Percentiles rank a stretch among this genome's conserved stretches.
These are phyloP conservation scores for Chelonoidis abingdonii DNA, from an alignment of 2,113 vertebrate species.

Conservation along the genomic window DNA sequence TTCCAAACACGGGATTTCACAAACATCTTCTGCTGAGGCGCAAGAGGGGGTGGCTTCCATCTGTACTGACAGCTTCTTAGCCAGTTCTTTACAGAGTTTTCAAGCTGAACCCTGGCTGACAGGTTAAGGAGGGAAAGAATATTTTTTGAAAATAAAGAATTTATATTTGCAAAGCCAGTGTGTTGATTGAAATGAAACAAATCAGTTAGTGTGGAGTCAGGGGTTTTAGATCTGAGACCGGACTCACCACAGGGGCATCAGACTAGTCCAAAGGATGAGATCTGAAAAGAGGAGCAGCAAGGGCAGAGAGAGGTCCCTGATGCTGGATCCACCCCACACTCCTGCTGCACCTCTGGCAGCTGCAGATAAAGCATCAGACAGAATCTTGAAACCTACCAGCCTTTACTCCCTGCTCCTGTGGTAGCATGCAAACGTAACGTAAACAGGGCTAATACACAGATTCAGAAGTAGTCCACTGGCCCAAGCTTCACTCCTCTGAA, in stretches of 20 bases:
- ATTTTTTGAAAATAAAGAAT: background rate
- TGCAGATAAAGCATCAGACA: background rate
- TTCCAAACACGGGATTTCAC: slow-evolving; percentile 18
- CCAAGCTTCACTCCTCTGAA: background rate
- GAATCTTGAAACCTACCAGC: background rate
- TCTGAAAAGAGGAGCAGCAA: background rate
- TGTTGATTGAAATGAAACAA: background rate
- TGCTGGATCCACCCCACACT: background rate
- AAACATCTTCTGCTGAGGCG: slow-evolving; percentile 8
- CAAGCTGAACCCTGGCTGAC: background rate
- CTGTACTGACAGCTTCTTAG: background rate
- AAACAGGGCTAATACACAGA: background rate
- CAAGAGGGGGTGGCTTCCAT: background rate
- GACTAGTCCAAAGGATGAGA: background rate
- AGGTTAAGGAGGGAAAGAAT: background rate
- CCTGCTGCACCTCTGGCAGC: background rate
- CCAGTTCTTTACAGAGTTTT: background rate
- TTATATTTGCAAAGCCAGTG: background rate
- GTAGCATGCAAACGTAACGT: background rate
- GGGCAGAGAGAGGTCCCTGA: background rate
- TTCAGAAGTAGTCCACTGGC: background rate
- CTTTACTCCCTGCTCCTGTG: background rate
- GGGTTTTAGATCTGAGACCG: background rate
- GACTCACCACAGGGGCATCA: background rate
- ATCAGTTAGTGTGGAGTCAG: background rate